Evolutionary conservation across 2,797 vertebrate genomes (phyloP).

Genomic region (Carapus acus): DNA sequence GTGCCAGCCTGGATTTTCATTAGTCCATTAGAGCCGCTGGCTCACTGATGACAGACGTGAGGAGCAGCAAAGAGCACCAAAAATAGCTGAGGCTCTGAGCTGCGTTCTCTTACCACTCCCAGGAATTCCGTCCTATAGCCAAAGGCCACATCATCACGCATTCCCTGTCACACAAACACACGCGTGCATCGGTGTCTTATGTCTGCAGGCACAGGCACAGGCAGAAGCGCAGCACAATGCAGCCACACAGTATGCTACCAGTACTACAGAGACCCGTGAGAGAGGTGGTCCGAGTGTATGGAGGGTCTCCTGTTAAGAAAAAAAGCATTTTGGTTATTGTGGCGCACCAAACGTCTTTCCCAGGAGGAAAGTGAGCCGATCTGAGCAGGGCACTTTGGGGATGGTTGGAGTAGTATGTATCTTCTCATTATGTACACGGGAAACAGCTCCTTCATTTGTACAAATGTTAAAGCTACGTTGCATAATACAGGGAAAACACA

Average conservation of each 20-base stretch:
- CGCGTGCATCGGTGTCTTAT: slow-evolving; percentile 6
- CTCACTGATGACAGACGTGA: slow-evolving; percentile 14
- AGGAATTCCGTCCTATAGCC: slow-evolving; percentile 18
- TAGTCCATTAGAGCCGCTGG: slow-evolving; percentile 10
- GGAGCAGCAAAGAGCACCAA: slow-evolving; percentile 9
- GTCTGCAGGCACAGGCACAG: slow-evolving; percentile 2
- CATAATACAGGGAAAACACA: too few species aligned
- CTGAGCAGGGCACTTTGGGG: neutral
- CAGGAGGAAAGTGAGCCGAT: neutral
- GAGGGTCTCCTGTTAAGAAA: slow-evolving; percentile 63
- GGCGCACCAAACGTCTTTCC: neutral
- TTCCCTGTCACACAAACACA: slow-evolving; percentile 30
- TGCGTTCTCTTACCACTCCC: slow-evolving; percentile 12
- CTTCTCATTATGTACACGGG: too few species aligned
- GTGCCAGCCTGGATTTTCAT: neutral
- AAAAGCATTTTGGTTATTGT: slow-evolving; percentile 47
- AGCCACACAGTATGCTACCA: slow-evolving; percentile 51
- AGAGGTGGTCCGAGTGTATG: slow-evolving; percentile 40
- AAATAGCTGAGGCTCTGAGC: slow-evolving; percentile 5
- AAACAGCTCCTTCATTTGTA: too few species aligned
- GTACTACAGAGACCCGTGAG: slow-evolving; percentile 63
- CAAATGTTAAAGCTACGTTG: too few species aligned
- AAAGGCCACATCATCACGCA: slow-evolving; percentile 29
- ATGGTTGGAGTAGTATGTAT: too few species aligned
- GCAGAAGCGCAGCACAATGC: slow-evolving; percentile 25